These are phyloP conservation scores for Temnothorax curvispinosus DNA, from an alignment of 1,140 invertebrate species.

Conservation along the genomic window DNA sequence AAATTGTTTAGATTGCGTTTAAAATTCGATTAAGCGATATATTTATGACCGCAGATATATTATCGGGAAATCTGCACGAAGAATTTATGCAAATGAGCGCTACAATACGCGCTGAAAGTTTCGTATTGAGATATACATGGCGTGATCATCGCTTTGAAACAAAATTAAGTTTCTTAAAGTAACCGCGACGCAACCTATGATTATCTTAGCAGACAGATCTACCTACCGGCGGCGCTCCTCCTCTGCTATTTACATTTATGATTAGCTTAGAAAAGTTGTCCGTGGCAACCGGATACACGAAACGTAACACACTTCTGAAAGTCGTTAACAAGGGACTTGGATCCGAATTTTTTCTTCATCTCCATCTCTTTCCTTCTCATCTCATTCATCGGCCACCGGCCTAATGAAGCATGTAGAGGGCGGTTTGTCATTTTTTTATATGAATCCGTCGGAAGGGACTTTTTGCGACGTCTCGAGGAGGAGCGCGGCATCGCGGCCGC, in stretches of 20 bases:
- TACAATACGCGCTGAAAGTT: not conserved
- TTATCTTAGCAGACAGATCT: slow-evolving; percentile 21
- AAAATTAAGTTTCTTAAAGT: slow-evolving; percentile 35
- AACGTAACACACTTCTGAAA: slow-evolving; percentile 57
- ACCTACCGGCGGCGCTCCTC: not conserved
- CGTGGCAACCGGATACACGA: slow-evolving; percentile 51
- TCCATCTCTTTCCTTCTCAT: not conserved
- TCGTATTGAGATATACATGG: not conserved
- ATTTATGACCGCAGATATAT: not conserved
- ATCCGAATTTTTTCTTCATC: slow-evolving; percentile 51
- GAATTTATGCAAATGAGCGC: slow-evolving; percentile 27
- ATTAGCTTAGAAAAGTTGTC: slow-evolving; percentile 39
- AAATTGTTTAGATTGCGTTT: not conserved
- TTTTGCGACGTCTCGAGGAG: slow-evolving; percentile 54
- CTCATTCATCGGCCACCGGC: slow-evolving; percentile 52
- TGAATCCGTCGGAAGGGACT: slow-evolving; percentile 34
- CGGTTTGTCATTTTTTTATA: slow-evolving; percentile 59
- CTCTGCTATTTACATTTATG: slow-evolving; percentile 40
- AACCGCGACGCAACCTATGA: slow-evolving; percentile 31
- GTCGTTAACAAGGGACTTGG: slow-evolving; percentile 68
- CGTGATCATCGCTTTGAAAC: not conserved
- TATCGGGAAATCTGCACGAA: not conserved
- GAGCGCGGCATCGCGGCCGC: not conserved
- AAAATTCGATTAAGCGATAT: not conserved
- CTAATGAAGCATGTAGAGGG: slow-evolving; percentile 66